Evolutionary conservation across 2,797 vertebrate genomes (phyloP), one percentile per base, ranked within the genome.

Genomic region (Dryobates pubescens): DNA sequence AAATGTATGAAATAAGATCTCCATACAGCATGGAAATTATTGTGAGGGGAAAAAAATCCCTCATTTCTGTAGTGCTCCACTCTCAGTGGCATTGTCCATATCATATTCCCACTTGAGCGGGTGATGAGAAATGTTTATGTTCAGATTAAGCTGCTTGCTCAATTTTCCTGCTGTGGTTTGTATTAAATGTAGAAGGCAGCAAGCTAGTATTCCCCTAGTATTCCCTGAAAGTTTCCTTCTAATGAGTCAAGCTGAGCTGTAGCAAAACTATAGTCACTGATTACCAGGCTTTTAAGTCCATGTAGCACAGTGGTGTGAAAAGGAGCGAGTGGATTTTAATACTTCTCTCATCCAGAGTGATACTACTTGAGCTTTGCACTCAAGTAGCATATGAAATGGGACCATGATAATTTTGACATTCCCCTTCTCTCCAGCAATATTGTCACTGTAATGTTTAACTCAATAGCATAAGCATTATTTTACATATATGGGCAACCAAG

Each of bases 171-270:
- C 36, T 41, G 74, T 80, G 92, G 89, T 79, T 96, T 91, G 83
- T 86, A 86, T 54, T 62, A 89, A 92, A 88, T 58, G 90, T 32
- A 92, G 86, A 86, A 67, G n/a, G 62, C 82, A 90, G 10, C 58
- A 82, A 92, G 15, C 43, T 63, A 90, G 87, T 86, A 95, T 94
- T 81, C 70, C 79, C 87, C 43, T 63, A 90, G 87, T 86, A 95
- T 94, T 81, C 70, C 79, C 87, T 89, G 72, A 92, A 93, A 96
- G 78, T 73, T 91, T 70, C 62, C 34, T 56, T 41, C 34, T 41
- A 57, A 90, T 96, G 89, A 94, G 64, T 96, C 91, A 94, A 63
- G 67, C 49, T n/a, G 49, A 94, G 77, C 75, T 95, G 62, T 86
- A 89, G 79, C 51, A 58, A 83, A 89, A 88, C 29, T 69, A 59